Evolutionary conservation across 2,113 vertebrate genomes (phyloP), one percentile per base, ranked within the genome.

Genomic region (Fulica atra): DNA sequence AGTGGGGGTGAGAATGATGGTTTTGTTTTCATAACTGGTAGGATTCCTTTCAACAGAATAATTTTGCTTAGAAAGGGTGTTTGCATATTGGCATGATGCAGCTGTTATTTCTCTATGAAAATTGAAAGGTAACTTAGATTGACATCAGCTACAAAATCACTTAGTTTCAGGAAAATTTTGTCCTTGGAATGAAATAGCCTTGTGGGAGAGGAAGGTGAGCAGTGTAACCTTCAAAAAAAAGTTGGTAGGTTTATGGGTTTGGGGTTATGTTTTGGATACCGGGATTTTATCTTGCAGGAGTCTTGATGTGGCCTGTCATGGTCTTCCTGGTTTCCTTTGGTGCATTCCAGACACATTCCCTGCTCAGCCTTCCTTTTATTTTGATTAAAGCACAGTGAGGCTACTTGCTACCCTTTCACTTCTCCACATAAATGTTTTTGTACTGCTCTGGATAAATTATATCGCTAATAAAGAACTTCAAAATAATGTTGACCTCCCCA

Each of bases 361-460:
- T 71, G 3, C 54, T 77, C 50, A 78, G 12, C 5, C 20, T 48
- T 72, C 51, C 16, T 57, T 74, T 69, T 82, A 16, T 69, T 95
- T 94, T 65, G 18, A 70, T 79, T 76, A 74, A 89, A 95, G 38
- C 38, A 71, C 31, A 70, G 8, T 33, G 46, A 81, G 40, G 28
- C 16, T 77, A 56, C 42, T 81, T 93, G 7, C 29, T 91, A 46
- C 36, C 11, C 38, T 71, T 91, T 94, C 40, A 26, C 25, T 90
- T 86, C 40, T 92, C 33, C 46, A 65, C 14, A 48, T 60, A 66
- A 57, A 31, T 25, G 44, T 51, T 80, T 94, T 56, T 69, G 12
- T 64, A 56, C 44, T 88, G 19, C 15, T 91, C 16, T 77, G 20
- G 33, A 86, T 82, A 97, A 96, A 97, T 89, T 65, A 71, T 79